A percentile compares a stretch with the other conserved stretches of the same genome.
These are phyloP conservation scores for Triops cancriformis DNA, from an alignment of 1,140 invertebrate genomes.

Conservation along the genomic window DNA sequence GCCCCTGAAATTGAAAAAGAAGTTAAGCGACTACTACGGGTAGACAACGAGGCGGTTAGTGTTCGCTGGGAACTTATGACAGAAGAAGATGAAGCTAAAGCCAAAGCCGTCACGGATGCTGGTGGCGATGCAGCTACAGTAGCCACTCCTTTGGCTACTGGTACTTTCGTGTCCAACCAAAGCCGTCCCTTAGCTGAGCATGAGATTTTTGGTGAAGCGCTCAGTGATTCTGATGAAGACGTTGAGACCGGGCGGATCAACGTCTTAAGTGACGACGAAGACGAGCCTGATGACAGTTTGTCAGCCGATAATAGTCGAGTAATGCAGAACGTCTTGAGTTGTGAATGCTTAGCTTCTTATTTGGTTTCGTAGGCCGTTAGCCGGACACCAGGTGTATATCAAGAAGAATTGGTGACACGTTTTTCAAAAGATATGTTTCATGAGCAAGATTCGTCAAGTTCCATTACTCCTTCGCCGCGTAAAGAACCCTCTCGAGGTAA, in stretches of 20 bases:
- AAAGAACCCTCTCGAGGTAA: not conserved
- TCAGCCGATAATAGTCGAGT: constrained; percentile 48
- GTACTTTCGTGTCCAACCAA: constrained; percentile 26
- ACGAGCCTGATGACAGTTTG: constrained; percentile 51
- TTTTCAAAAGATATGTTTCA: constrained; percentile 20
- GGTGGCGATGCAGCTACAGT: constrained; percentile 36
- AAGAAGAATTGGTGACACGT: constrained; percentile 16
- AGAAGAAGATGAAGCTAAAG: constrained; percentile 67
- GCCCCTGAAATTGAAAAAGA: constrained; percentile 97
- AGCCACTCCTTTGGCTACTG: constrained; percentile 48
- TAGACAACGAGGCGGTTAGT: constrained; percentile 83
- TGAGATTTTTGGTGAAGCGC: constrained; percentile 44
- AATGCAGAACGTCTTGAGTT: too few species aligned
- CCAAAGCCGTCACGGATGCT: constrained; percentile 33
- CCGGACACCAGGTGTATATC: not conserved
- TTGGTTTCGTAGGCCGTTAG: not conserved
- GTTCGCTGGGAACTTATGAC: constrained; percentile 89
- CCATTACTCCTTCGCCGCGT: constrained; percentile 11
- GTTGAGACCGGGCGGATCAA: constrained; percentile 42
- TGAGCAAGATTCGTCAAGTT: not conserved
- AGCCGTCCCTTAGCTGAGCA: constrained; percentile 23
- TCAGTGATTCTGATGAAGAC: constrained; percentile 41
- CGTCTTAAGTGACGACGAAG: constrained; percentile 62
- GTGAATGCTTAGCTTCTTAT: too few species aligned
- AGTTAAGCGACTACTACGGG: constrained; percentile 74